These are phyloP conservation scores for Triplophysa yarkandensis DNA, from an alignment of 2,797 vertebrate genomes.

Conservation along the genomic window DNA sequence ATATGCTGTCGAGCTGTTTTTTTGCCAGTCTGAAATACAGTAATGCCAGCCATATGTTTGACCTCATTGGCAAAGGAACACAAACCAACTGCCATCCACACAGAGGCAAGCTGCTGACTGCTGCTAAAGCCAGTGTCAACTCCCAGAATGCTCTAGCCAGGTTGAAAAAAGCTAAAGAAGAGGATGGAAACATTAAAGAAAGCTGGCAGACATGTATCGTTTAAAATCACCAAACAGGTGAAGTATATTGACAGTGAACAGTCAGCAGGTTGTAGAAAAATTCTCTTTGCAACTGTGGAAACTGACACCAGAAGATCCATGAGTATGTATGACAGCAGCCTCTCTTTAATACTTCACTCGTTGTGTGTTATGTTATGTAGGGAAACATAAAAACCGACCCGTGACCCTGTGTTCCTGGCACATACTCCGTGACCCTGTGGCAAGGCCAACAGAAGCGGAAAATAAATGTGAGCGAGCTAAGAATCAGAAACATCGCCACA, in stretches of 20 bases:
- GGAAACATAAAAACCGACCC: constrained; percentile 47
- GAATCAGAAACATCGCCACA: background rate
- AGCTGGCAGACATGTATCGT: constrained; percentile 25
- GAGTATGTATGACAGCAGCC: constrained; percentile 20
- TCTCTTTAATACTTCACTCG: constrained; percentile 37
- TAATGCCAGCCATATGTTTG: constrained; percentile 47
- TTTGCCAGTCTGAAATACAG: constrained; percentile 46
- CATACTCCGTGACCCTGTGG: constrained; percentile 11
- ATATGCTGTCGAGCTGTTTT: constrained; percentile 9
- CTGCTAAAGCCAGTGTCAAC: constrained; percentile 24
- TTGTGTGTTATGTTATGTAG: constrained; percentile 34
- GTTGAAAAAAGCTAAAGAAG: constrained; percentile 29
- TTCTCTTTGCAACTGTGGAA: constrained; percentile 37
- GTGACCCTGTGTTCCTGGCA: constrained; percentile 38
- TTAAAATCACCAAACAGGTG: constrained; percentile 46
- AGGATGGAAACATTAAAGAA: constrained; percentile 21
- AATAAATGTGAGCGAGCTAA: constrained; percentile 22
- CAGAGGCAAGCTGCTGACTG: constrained; percentile 8
- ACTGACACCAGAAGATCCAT: constrained; percentile 14
- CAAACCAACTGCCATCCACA: constrained; percentile 19
- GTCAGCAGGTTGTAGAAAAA: constrained; percentile 42
- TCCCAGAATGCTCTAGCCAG: constrained; percentile 26
- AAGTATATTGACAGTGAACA: constrained; percentile 50
- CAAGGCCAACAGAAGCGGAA: constrained; percentile 19
- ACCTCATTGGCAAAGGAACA: constrained; percentile 46